Evolutionary conservation across 1,140 invertebrate genomes (phyloP).

Genomic region (Drosophila santomea): DNA sequence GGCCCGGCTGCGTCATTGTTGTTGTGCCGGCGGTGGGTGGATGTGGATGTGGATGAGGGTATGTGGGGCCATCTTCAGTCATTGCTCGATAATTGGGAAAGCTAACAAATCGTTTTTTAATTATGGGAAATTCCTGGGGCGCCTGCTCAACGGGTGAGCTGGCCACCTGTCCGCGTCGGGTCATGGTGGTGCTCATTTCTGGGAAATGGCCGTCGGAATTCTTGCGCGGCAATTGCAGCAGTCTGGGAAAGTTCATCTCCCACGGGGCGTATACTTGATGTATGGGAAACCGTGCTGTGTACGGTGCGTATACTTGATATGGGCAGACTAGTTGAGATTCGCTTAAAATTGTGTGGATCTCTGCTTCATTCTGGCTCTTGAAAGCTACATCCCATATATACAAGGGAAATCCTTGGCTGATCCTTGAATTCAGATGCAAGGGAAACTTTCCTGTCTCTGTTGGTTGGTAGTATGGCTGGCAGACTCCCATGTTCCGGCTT

Average conservation of each 20-base stretch:
- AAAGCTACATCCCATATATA: not conserved
- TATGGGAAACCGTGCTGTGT: slow-evolving; percentile 2
- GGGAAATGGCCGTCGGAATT: slow-evolving; percentile 18
- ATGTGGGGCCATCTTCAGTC: slow-evolving; percentile 23
- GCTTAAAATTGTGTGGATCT: not conserved
- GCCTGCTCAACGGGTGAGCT: slow-evolving; percentile 7
- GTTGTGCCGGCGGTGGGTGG: slow-evolving; percentile 25
- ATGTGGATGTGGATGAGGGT: not conserved
- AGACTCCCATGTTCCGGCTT: not conserved
- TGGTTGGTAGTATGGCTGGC: not conserved
- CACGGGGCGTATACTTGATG: slow-evolving; percentile 31
- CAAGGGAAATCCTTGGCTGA: not conserved
- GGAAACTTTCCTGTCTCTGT: slow-evolving; percentile 13
- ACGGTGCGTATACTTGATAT: slow-evolving; percentile 26
- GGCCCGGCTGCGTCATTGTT: slow-evolving; percentile 64
- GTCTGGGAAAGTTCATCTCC: slow-evolving; percentile 12
- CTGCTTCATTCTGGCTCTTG: not conserved
- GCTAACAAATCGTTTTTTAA: slow-evolving; percentile 77
- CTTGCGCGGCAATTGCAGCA: slow-evolving; percentile 17
- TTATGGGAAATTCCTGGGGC: slow-evolving; percentile 65
- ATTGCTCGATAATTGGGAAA: slow-evolving; percentile 61
- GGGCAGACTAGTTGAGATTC: not conserved
- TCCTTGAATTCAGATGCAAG: not conserved
- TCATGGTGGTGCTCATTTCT: slow-evolving; percentile 36
- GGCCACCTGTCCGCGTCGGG: slow-evolving; percentile 23